Conservation (phyloP, 1,140 invertebrate species). For the Drosophila bocqueti region DNA sequence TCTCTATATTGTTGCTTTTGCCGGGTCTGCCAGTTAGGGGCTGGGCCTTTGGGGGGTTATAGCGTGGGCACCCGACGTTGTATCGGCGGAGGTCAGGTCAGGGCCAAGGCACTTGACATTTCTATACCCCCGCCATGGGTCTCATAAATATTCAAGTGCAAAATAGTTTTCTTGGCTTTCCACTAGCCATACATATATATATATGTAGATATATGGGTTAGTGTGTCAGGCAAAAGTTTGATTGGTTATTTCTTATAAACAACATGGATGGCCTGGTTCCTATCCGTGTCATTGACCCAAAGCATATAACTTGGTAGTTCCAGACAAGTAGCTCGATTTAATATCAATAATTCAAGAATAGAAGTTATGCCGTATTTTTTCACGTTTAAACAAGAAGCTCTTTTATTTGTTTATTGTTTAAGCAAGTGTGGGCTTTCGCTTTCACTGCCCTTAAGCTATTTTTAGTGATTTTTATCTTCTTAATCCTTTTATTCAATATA, state of each 20-base stretch:
- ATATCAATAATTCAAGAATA: background rate
- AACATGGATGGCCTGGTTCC: conserved; percentile 15
- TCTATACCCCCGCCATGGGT: conserved; percentile 14
- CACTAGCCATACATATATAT: background rate
- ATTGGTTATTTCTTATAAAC: conserved; percentile 42
- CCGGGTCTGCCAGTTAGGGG: conserved; percentile 17
- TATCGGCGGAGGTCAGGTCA: conserved; percentile 45
- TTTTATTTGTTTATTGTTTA: background rate
- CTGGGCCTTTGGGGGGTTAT: conserved; percentile 17
- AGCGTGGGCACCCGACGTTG: conserved; percentile 24
- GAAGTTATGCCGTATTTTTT: background rate
- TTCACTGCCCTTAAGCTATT: too few species aligned
- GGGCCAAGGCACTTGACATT: conserved; percentile 53
- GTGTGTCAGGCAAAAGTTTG: conserved; percentile 35
- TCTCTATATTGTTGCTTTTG: conserved; percentile 39
- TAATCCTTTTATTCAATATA: too few species aligned
- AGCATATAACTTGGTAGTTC: background rate
- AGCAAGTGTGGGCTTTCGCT: too few species aligned
- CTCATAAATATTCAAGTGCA: conserved; percentile 48
- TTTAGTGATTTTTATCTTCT: too few species aligned
- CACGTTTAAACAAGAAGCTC: background rate
- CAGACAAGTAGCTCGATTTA: background rate
- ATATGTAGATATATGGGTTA: conserved; percentile 34
- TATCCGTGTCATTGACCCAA: conserved; percentile 34
- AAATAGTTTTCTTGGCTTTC: conserved; percentile 22